Percentiles rank a stretch among this genome's conserved stretches.
Evolutionary conservation across 2,888 invertebrate species (phyloP).

Genomic region (Drosophila trichaetosa): DNA sequence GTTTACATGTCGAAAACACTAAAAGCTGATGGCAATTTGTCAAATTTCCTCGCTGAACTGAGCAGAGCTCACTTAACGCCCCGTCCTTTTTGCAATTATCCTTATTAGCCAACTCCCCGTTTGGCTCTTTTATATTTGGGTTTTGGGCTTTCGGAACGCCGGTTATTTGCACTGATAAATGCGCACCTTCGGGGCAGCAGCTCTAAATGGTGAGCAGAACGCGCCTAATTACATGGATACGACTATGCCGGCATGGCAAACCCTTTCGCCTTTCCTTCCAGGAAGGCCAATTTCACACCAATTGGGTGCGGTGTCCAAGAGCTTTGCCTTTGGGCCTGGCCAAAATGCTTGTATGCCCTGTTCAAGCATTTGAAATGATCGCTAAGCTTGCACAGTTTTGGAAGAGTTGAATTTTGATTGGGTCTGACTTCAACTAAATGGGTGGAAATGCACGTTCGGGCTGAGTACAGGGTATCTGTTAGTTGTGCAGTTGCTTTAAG

Average conservation of each 20-base stretch:
- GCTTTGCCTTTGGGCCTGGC: constrained; percentile 11
- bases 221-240: constrained; percentile 67
- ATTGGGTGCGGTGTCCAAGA: constrained; percentile 17
- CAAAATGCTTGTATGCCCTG: constrained; percentile 21
- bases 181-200: constrained; percentile 59
- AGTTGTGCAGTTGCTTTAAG: background rate
- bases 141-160: constrained; percentile 59
- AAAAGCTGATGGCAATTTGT: constrained; percentile 73
- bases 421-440: too few relatives aligned
- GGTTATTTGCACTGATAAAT: constrained; percentile 81
- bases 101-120: constrained; percentile 63
- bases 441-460: background rate
- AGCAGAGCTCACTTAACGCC: constrained; percentile 67
- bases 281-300: constrained; percentile 79
- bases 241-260: constrained; percentile 14
- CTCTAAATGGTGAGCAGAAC: constrained; percentile 44
- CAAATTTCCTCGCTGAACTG: constrained; percentile 57
- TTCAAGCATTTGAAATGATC: background rate
- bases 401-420: background rate
- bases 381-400: background rate
- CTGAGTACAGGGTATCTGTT: background rate
- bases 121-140: constrained; percentile 44
- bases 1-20: constrained; percentile 73
- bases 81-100: constrained; percentile 69
- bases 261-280: constrained; percentile 45